Evolutionary conservation across 1,140 invertebrate genomes (phyloP), one percentile per base, ranked within the genome.

Genomic region (Calycopis cecrops): DNA sequence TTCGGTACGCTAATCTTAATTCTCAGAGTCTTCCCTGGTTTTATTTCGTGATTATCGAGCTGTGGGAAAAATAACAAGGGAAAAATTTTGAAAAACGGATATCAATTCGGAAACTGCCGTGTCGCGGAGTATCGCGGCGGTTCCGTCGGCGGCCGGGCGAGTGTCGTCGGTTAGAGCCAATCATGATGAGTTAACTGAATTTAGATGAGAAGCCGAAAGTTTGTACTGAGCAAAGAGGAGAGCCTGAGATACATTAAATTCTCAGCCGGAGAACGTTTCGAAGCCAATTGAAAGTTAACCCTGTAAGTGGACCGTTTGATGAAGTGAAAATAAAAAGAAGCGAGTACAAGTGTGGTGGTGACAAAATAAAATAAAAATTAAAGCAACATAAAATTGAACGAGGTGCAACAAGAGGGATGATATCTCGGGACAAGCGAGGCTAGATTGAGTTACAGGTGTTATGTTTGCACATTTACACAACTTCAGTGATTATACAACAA

Each of bases 1-100:
- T 99, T 99, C 91, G 98, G 97, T 93, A 99, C 96, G 90, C 97
- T 99, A 94, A 99, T 96, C 94, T 99, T 99, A 92, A 99, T 97
- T 97, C 99, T 99, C 91, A 99, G 93, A 91, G 93, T 93, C 93
- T 98, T 98, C 91, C 97, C 97, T 90, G 96, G 94, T 94, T 96
- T 96, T 94, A 99, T 99, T 96, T 99, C 98, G 92, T 99, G 94
- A 95, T 98, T 97, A 95, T 99, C 96, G 92, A 98, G 95, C 98
- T 97, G 94, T 94, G 93, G 93, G 92, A 88, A 85, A 88, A 89
- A 85, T 82, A 88, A 83, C 65, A 86, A 87, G 82, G 83, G 82
- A 84, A 83, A 64, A 85, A 85, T 86, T 86, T 87, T 85, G 81
- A 85, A 87, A 87, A 85, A 69, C 67, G 61, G 66, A 63, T 61